Base-by-base conservation (phyloP, 2,888 invertebrate species). In the Adineta ricciae region DNA sequence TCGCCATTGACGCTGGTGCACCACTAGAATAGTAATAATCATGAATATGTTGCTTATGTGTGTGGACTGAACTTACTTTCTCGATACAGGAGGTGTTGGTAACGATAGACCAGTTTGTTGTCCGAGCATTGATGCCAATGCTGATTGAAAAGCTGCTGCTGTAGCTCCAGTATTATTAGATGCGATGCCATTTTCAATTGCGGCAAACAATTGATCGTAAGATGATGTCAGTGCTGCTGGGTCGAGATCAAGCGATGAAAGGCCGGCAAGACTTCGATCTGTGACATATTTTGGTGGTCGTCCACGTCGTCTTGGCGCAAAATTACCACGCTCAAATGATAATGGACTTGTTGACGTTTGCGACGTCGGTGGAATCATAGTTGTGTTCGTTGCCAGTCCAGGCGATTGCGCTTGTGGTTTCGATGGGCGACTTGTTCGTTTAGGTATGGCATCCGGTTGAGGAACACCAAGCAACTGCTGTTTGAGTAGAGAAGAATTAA, bases 221-320 rank as follows among this genome's bases (percentile, higher is more conserved):
- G 64, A 11, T 64, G 64, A 64, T 64, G 64, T 27, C 19, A 64
- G 16, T 64, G 64, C 14, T 32, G 64, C 16, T n/a, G 64, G 32
- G 32, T 64, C 64, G 32, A 64, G 32, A 11, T 64, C 64, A 64
- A 64, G 64, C 32, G 64, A 2, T 27, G 64, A 64, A 64, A 64
- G 64, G 5, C 64, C 64, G 32, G 64, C 32, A 14, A 64, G 32
- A 32, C 64, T 32, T 64, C 73, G 73, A 41, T 78, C 73, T 9
- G 73, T 78, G 9, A 78, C 73, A 41, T 78, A 78, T 78, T 78
- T 78, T 24, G 73, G 73, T 38, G 73, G 73, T 78, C 73, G 38
- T 24, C 73, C 73, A 78, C 73, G 73, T 41, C 73, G 73, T 78
- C 73, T 36, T 8, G 73, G 73, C 21, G 73, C 73, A 78, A 78